Conservation (phyloP, 2,888 invertebrate genomes). For the Eristalinus sepulchralis region DNA sequence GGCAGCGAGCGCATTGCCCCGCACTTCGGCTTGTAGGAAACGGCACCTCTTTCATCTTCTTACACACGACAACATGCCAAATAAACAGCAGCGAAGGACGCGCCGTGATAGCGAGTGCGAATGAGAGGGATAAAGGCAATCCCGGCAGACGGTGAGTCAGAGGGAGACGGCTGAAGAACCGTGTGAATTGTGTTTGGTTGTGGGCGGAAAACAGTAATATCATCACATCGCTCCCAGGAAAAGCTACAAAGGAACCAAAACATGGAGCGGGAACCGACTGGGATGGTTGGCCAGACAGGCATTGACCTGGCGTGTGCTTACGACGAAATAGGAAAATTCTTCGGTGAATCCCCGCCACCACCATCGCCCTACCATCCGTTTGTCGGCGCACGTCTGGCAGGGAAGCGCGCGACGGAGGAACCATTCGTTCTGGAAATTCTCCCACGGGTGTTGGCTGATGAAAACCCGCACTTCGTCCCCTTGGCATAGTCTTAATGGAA, state of each 20-base stretch:
- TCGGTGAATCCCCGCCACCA: slow-evolving; percentile 53
- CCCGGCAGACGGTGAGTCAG: not conserved
- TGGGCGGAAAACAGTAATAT: slow-evolving; percentile 56
- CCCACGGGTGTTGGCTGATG: slow-evolving; percentile 57
- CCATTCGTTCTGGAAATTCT: slow-evolving; percentile 57
- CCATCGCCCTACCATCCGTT: too few relatives aligned
- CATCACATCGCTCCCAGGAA: slow-evolving; percentile 50
- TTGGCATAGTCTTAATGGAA: slow-evolving; percentile 39
- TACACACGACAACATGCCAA: slow-evolving; percentile 67
- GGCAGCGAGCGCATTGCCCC: slow-evolving; percentile 50
- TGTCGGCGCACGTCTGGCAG: not conserved
- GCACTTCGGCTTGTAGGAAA: slow-evolving; percentile 27
- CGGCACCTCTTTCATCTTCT: slow-evolving; percentile 51
- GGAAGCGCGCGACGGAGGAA: slow-evolving; percentile 24
- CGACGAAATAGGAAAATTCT: slow-evolving; percentile 67
- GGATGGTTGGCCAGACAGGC: slow-evolving; percentile 69
- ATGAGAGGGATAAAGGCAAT: not conserved
- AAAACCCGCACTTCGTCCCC: slow-evolving; percentile 27
- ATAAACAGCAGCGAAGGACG: slow-evolving; percentile 55
- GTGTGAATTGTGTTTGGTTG: slow-evolving; percentile 65
- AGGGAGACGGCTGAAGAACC: slow-evolving; percentile 28
- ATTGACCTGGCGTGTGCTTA: slow-evolving; percentile 71
- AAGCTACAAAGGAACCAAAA: slow-evolving; percentile 51
- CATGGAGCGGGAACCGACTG: slow-evolving; percentile 3
- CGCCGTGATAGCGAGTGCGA: slow-evolving; percentile 1